These are phyloP conservation scores for Dendrocincla tyrannina DNA, from an alignment of 2,797 vertebrate genomes.

Conservation along the genomic window DNA sequence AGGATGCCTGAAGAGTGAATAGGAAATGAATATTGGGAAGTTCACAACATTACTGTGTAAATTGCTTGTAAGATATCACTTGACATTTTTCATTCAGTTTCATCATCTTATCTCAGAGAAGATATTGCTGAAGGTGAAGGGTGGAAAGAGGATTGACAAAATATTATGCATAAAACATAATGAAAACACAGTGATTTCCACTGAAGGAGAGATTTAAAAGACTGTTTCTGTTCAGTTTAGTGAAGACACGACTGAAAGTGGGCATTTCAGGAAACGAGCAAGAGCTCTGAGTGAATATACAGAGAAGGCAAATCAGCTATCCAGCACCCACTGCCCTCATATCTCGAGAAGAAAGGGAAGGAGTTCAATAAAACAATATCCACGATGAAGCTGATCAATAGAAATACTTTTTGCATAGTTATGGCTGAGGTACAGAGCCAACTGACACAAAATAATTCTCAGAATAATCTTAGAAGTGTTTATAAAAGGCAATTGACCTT, in stretches of 20 bases:
- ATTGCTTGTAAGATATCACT: background rate
- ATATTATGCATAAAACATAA: background rate
- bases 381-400: background rate
- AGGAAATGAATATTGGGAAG: background rate
- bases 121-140: background rate
- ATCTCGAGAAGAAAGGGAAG: background rate
- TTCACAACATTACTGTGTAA: background rate
- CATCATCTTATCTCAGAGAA: background rate
- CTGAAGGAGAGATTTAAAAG: background rate
- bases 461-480: background rate
- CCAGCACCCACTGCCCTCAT: background rate
- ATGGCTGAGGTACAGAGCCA: background rate
- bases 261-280: background rate
- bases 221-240: background rate
- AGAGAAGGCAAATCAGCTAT: background rate
- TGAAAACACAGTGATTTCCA: background rate
- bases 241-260: background rate
- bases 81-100: background rate
- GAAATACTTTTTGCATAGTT: background rate
- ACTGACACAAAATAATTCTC: background rate
- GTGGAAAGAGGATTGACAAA: background rate
- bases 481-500: background rate
- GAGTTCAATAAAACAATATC: background rate
- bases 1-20: background rate
- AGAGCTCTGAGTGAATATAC: background rate